phyloP scores from a whole-genome alignment of 2,113 vertebrate genomes.

The Diadophis punctatus region DNA sequence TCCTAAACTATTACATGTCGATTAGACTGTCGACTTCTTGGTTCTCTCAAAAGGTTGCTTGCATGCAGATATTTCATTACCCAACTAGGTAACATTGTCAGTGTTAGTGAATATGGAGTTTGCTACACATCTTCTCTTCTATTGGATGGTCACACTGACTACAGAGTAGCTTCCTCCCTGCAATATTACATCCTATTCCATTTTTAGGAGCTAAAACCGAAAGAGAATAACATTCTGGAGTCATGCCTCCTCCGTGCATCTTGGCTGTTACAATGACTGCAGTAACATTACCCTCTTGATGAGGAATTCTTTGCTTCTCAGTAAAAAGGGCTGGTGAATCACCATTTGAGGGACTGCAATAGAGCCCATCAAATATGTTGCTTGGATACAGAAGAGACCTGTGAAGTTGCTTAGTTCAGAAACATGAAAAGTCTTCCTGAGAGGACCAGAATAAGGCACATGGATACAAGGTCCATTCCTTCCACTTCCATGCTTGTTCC shows the following conservation, averaged over 20 bases:
- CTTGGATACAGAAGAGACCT: neutral
- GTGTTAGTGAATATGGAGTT: too few species aligned
- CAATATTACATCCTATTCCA: neutral
- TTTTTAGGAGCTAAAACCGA: neutral
- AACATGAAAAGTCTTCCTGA: neutral
- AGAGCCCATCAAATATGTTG: neutral
- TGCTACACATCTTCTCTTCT: too few species aligned
- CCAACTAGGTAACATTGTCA: too few species aligned
- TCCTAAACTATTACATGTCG: neutral
- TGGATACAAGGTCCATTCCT: neutral
- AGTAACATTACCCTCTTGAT: neutral
- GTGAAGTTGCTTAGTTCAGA: neutral
- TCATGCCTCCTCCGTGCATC: neutral
- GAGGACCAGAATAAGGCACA: neutral
- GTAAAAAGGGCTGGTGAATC: neutral
- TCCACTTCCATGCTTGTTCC: neutral
- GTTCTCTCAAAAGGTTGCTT: too few species aligned
- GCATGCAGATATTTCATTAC: too few species aligned
- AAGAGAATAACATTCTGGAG: neutral
- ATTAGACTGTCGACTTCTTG: neutral
- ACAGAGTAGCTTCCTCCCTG: neutral
- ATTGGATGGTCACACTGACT: neutral
- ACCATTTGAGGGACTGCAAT: neutral
- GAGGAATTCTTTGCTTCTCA: neutral
- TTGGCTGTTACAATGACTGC: neutral